Evolutionary conservation across 2,888 invertebrate species (phyloP).

Genomic region (Acronicta alni): DNA sequence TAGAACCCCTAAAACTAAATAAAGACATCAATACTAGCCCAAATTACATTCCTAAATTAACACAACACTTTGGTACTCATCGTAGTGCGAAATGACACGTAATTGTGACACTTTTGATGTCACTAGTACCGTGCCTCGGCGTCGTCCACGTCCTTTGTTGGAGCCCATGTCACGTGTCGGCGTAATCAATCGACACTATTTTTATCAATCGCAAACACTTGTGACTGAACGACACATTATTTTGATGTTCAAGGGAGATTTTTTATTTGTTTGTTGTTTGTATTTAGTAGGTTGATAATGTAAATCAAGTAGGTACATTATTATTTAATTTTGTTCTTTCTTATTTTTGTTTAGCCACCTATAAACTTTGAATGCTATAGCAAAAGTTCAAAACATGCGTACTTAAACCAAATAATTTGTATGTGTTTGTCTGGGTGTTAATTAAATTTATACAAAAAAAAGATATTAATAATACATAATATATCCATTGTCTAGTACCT

Average conservation of each 20-base stretch:
- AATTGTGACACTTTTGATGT: conserved; percentile 60
- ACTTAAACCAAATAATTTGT: no score
- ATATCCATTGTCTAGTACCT: no score
- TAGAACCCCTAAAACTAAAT: conserved; percentile 25
- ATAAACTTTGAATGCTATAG: no score
- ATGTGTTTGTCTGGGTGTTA: no score
- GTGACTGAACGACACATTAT: conserved; percentile 46
- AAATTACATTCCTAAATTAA: conserved; percentile 59
- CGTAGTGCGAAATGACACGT: conserved; percentile 53
- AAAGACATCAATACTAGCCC: conserved; percentile 17
- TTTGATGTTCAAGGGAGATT: conserved; percentile 27
- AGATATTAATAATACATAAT: no score
- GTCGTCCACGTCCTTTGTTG: conserved; percentile 44
- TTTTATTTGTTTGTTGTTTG: not conserved
- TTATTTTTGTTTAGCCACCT: no score
- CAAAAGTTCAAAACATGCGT: no score
- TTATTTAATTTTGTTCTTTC: not conserved
- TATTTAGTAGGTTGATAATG: not conserved
- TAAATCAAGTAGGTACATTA: not conserved
- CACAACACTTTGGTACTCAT: conserved; percentile 49
- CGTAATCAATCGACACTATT: conserved; percentile 65
- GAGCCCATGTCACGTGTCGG: conserved; percentile 56
- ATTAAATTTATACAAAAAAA: no score
- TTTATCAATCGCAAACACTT: conserved; percentile 62
- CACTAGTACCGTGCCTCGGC: conserved; percentile 11